These are phyloP conservation scores for Melipona beecheii DNA, from an alignment of 2,888 invertebrate genomes.

Conservation along the genomic window DNA sequence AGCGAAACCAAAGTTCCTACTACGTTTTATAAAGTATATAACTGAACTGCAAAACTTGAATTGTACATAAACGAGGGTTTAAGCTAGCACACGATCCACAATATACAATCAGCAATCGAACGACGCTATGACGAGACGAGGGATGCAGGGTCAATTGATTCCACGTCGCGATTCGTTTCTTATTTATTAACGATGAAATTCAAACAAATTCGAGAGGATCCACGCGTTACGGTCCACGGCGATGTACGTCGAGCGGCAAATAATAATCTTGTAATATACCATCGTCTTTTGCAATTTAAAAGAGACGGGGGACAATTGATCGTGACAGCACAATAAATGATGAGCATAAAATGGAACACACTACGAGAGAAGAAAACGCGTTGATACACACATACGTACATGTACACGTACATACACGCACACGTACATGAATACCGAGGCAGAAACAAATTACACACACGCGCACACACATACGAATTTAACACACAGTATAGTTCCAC, in stretches of 20 bases:
- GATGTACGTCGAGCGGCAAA: constrained; percentile 4
- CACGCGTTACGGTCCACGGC: not conserved
- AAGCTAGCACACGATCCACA: constrained; percentile 79
- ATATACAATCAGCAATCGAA: constrained; percentile 80
- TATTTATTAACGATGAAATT: constrained; percentile 7
- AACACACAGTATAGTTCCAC: constrained; percentile 1
- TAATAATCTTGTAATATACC: constrained; percentile 22
- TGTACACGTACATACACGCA: not conserved
- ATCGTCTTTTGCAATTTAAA: constrained; percentile 33
- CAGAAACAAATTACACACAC: not conserved
- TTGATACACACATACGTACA: constrained; percentile 2
- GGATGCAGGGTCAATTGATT: constrained; percentile 66
- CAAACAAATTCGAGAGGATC: not conserved
- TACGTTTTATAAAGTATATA: constrained; percentile 84
- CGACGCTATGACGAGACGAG: constrained; percentile 34
- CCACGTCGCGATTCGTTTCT: constrained; percentile 47
- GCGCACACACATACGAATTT: not conserved
- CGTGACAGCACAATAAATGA: constrained; percentile 74
- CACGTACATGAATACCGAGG: not conserved
- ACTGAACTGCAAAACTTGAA: constrained; percentile 82
- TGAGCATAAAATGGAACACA: constrained; percentile 36
- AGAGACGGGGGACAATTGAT: constrained; percentile 75
- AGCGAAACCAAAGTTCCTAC: constrained; percentile 88
- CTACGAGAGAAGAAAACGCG: constrained; percentile 21
- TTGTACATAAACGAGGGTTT: constrained; percentile 81